Conservation (phyloP, 2,888 invertebrate species). For the Ennomos fuscantarius region DNA sequence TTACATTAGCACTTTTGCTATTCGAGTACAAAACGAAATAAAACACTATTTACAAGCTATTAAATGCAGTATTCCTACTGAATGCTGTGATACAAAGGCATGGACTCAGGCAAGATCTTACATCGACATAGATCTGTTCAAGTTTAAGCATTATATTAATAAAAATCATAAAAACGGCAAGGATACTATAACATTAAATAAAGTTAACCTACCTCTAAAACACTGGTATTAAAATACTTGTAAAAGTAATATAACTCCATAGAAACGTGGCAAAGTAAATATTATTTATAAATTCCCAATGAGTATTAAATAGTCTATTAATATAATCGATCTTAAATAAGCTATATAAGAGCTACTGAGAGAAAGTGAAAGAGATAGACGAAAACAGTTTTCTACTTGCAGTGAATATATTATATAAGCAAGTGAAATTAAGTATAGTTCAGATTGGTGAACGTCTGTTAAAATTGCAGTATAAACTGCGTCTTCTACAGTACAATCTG, state of each 20-base stretch:
- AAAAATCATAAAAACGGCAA: constrained; percentile 27
- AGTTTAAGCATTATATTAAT: neutral
- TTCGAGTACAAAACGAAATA: constrained; percentile 39
- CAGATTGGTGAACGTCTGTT: neutral
- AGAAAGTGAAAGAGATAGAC: constrained; percentile 2
- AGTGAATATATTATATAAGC: constrained; percentile 2
- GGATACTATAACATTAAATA: constrained; percentile 11
- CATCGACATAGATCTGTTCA: constrained; percentile 48
- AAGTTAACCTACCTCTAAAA: constrained; percentile 16
- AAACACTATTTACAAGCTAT: constrained; percentile 52
- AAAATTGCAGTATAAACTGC: too few relatives aligned
- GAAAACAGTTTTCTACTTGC: neutral
- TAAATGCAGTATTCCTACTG: constrained; percentile 49
- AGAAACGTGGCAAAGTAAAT: constrained; percentile 5
- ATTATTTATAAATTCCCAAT: constrained; percentile 11
- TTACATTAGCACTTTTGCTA: constrained; percentile 11
- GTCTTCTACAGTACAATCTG: too few relatives aligned
- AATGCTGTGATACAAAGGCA: constrained; percentile 44
- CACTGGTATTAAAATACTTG: constrained; percentile 7
- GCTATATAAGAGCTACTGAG: neutral
- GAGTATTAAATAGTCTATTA: constrained; percentile 12
- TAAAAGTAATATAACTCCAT: neutral
- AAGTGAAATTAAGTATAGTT: constrained; percentile 12
- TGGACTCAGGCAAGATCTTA: constrained; percentile 55
- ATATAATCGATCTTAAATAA: constrained; percentile 1